Evolutionary conservation across 2,888 invertebrate species (phyloP).

Genomic region (Lasius platythorax): DNA sequence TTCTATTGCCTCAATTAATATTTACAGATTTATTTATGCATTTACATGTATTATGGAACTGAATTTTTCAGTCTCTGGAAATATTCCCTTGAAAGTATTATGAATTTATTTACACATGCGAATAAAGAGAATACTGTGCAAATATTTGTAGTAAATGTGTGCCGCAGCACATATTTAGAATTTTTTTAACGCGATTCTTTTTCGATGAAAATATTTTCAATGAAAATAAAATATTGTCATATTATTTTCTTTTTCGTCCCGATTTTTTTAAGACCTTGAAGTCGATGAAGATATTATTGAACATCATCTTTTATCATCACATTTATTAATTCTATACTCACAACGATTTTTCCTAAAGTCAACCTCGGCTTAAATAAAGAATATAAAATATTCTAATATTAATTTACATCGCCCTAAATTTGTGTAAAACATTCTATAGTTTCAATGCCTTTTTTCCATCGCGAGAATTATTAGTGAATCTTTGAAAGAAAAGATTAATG

Average conservation of each 20-base stretch:
- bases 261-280: not conserved
- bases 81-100: constrained; percentile 35
- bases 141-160: constrained; percentile 35
- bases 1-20: constrained; percentile 35
- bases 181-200: constrained; percentile 31
- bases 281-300: not conserved
- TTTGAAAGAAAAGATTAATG: not conserved
- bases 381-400: not conserved
- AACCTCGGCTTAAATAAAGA: not conserved
- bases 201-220: constrained; percentile 9
- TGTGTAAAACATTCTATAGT: not conserved
- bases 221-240: constrained; percentile 31
- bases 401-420: not conserved
- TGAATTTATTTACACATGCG: constrained; percentile 45
- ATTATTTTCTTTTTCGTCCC: not conserved
- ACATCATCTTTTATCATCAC: not conserved
- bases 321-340: not conserved
- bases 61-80: constrained; percentile 21
- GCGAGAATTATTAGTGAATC: not conserved
- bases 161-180: constrained; percentile 22
- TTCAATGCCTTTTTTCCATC: not conserved
- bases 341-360: not conserved
- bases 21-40: constrained; percentile 47
- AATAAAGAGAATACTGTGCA: constrained; percentile 43
- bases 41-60: constrained; percentile 40